Evolutionary conservation across 2,888 invertebrate species (phyloP).

Genomic region (Campopleginae sp.): DNA sequence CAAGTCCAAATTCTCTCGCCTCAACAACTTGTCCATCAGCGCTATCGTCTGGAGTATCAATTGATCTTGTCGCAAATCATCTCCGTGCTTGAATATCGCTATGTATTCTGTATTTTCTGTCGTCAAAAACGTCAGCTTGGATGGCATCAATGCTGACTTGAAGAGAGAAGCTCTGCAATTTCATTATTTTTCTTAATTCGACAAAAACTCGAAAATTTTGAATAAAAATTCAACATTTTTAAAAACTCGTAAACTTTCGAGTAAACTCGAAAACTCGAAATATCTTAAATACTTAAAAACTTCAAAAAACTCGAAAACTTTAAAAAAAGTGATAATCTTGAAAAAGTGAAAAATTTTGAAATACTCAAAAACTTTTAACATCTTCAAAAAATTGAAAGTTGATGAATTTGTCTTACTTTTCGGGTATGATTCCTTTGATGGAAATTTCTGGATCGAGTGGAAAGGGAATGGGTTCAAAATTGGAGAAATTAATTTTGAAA

Average conservation of each 20-base stretch:
- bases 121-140: constrained; percentile 94
- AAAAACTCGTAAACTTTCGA: no score
- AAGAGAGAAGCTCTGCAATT: constrained; percentile 91
- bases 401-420: constrained; percentile 86
- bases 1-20: constrained; percentile 97
- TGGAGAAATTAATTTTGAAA: constrained; percentile 94
- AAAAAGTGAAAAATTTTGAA: not conserved
- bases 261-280: no score
- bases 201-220: not conserved
- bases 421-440: constrained; percentile 94
- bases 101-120: constrained; percentile 93
- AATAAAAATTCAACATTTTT: not conserved
- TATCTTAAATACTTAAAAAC: no score
- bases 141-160: constrained; percentile 98
- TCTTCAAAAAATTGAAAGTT: no score
- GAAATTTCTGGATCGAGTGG: constrained; percentile 96
- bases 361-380: not conserved
- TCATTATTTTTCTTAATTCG: not conserved
- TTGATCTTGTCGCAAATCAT: constrained; percentile 98
- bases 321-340: not conserved
- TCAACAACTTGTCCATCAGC: constrained; percentile 97
- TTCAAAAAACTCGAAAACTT: not conserved
- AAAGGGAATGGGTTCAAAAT: constrained; percentile 96
- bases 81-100: constrained; percentile 98
- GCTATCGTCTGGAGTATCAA: constrained; percentile 98